Base-by-base conservation (phyloP, 2,113 vertebrate genomes). In the Colossoma macropomum region DNA sequence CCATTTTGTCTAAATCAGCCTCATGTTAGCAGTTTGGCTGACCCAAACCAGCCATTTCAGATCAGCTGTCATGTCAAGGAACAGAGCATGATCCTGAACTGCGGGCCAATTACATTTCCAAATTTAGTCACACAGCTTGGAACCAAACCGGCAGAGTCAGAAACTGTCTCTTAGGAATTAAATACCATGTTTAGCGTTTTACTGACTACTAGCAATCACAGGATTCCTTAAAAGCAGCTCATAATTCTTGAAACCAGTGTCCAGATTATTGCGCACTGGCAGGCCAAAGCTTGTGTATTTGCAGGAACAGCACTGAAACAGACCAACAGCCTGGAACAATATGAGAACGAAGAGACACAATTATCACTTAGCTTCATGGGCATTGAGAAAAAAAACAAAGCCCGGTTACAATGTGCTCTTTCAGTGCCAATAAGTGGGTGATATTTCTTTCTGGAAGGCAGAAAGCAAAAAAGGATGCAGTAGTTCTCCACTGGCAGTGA, bases 381-480 rank as follows among this genome's bases (percentile, higher is more conserved):
- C 41, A 45, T 9, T 45, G 16, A 11, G 28, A 8, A 63, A 62
- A 62, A 12, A 16, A 9, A 19, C 10, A 69, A 34, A 4, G 28
- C 30, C n/a, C 15, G 32, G 19, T 70, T 70, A 70, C 54, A 59
- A 27, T 25, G 0, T 21, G 7, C 32, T 21, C 30, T 68, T 45
- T 66, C 50, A 21, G 45, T 32, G 16, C 28, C 60, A 75, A 28
- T 54, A 65, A 81, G 45, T 23, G 62, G 62, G 48, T 82, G 72
- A 82, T 45, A 69, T 82, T 76, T 75, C 73, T 69, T 68, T 82
- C 62, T 75, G 38, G 11, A 74, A 41, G 71, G 59, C 45, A 52
- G 23, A 6, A 81, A 62, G 72, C 54, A 87, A 81, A 69, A 52
- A 68, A 77, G 62, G 28, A 60, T 27, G 21, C 65, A 52, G 59